Evolutionary conservation across 92 coral and sea anemone species (phyloP).

Genomic region (Porites divaricata): DNA sequence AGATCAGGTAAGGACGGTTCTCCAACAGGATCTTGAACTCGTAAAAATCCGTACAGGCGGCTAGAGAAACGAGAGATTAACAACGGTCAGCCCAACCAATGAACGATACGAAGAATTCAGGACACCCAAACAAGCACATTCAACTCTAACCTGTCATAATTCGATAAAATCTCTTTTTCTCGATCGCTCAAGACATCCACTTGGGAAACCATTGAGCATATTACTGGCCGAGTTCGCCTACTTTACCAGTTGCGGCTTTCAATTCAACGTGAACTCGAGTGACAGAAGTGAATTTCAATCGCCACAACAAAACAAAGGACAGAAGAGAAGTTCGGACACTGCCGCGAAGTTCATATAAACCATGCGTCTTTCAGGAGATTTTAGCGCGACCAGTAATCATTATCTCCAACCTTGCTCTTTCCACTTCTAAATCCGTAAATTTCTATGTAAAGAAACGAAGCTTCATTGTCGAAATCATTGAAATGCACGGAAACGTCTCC

Average conservation of each 20-base stretch:
- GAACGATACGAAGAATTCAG: conserved; percentile 6
- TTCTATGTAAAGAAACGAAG: conserved; percentile 49
- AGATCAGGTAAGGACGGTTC: conserved; percentile 90
- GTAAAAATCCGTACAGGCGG: conserved; percentile 98
- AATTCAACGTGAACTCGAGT: conserved; percentile 34
- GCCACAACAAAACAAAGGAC: conserved; percentile 89
- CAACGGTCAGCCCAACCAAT: conserved; percentile 21
- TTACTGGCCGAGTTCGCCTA: conserved; percentile 82
- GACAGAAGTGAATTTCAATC: conserved; percentile 74
- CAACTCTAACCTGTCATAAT: conserved; percentile 92
- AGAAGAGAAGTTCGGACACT: conserved; percentile 43
- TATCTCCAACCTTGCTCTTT: conserved; percentile 51
- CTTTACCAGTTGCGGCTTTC: conserved; percentile 54
- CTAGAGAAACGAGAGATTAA: conserved; percentile 66
- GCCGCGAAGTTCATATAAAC: conserved; percentile 30
- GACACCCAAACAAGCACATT: conserved; percentile 9
- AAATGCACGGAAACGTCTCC: conserved; percentile 69
- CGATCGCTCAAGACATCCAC: conserved; percentile 99
- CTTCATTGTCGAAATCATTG: conserved; percentile 84
- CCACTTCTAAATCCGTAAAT: conserved; percentile 50
- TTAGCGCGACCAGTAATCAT: conserved; percentile 45
- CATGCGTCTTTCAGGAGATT: conserved; percentile 44
- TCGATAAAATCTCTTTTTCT: conserved; percentile 94
- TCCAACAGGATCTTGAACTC: conserved; percentile 96
- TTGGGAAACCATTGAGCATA: conserved; percentile 99